phyloP scores from a whole-genome alignment of 2,888 invertebrate genomes.

The Penaeus monodon region DNA sequence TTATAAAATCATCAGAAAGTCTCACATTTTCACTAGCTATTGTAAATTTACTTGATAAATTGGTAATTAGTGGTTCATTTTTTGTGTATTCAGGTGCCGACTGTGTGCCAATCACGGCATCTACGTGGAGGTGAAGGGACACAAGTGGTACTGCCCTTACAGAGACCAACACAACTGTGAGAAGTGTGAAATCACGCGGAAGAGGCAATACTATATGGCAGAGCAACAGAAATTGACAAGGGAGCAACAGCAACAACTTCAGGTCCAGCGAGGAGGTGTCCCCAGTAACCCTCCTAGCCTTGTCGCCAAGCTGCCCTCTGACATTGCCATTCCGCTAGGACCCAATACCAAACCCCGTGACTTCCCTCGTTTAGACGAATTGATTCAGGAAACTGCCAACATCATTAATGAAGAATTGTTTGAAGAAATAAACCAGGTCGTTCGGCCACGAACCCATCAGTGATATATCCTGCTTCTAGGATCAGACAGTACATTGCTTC shows the following conservation, averaged over 20 bases:
- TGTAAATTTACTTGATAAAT: too few species aligned
- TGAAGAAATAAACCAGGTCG: slow-evolving; percentile 37
- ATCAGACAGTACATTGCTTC: neutral
- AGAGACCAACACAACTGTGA: slow-evolving; percentile 38
- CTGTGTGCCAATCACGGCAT: slow-evolving; percentile 56
- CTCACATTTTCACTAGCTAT: too few species aligned
- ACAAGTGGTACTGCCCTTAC: slow-evolving; percentile 61
- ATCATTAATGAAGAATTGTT: slow-evolving; percentile 48
- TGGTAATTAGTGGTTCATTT: neutral
- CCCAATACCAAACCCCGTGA: neutral
- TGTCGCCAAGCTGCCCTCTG: neutral
- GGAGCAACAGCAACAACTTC: slow-evolving; percentile 38
- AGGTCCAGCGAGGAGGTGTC: slow-evolving; percentile 7
- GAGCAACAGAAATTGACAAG: slow-evolving; percentile 58
- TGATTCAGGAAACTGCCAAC: slow-evolving; percentile 46
- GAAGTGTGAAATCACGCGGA: slow-evolving; percentile 57
- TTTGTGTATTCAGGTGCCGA: slow-evolving; percentile 29
- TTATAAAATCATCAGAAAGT: too few species aligned
- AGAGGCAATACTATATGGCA: slow-evolving; percentile 52
- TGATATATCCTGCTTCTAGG: slow-evolving; percentile 2
- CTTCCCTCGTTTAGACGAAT: slow-evolving; percentile 53
- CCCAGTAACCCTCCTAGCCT: neutral
- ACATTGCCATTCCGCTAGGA: neutral
- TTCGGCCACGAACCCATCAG: slow-evolving; percentile 25
- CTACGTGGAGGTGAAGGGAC: slow-evolving; percentile 52